These are phyloP conservation scores for Hydractinia symbiolongicarpus DNA, from an alignment of 30 jellyfish, hydroid and myxozoan species.

Conservation along the genomic window DNA sequence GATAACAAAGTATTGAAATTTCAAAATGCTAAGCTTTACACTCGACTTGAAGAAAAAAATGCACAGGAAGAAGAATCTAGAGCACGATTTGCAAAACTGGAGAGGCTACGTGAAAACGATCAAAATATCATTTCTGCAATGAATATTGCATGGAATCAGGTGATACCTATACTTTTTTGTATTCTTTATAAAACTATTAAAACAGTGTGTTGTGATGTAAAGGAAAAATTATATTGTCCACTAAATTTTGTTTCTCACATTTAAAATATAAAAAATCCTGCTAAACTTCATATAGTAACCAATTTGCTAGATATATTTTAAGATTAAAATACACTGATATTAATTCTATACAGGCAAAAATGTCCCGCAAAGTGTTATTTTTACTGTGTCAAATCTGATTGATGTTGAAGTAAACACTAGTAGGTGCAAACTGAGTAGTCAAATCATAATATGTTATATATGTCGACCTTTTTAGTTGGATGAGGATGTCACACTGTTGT, in stretches of 20 bases:
- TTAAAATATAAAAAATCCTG: too few relatives aligned
- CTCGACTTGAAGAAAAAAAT: conserved; percentile 83
- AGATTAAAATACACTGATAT: too few relatives aligned
- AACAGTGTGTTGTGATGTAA: too few relatives aligned
- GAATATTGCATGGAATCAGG: conserved; percentile 98
- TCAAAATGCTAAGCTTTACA: conserved; percentile 71
- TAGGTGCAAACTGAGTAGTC: too few relatives aligned
- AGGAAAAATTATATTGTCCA: too few relatives aligned
- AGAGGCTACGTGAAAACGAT: conserved; percentile 80
- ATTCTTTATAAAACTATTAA: neutral
- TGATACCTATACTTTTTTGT: conserved; percentile 10
- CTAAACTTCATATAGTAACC: too few relatives aligned
- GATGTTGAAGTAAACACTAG: too few relatives aligned
- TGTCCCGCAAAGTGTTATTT: too few relatives aligned
- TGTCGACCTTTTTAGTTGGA: conserved; percentile 49
- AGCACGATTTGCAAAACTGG: conserved; percentile 67
- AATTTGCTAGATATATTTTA: too few relatives aligned
- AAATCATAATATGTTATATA: neutral
- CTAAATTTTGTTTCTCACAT: too few relatives aligned
- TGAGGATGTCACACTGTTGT: conserved; percentile 69
- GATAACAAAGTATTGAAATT: conserved; percentile 81
- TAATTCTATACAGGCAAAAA: too few relatives aligned
- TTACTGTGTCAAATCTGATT: too few relatives aligned
- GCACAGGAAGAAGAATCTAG: conserved; percentile 70
- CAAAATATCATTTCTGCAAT: conserved; percentile 78